Evolutionary conservation across 2,888 invertebrate species (phyloP), one percentile per base, ranked within the genome.

Genomic region (Zeuzera pyrina): DNA sequence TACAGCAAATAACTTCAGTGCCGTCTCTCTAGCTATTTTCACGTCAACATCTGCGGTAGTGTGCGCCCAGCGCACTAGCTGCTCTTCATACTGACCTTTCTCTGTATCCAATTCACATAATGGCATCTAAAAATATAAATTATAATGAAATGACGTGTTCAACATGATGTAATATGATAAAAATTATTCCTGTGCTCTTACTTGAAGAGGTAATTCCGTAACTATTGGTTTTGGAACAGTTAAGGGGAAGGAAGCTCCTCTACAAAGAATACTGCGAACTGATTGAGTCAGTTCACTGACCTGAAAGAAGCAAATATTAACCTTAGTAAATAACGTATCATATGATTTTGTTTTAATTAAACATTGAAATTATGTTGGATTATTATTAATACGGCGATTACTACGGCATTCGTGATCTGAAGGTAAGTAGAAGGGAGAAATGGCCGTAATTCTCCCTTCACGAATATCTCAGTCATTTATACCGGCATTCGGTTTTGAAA

Each of bases 1-100:
- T 70, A 97, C 93, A 27, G 94, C 94, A 79, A 97, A 97, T 28
- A 96, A 71, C 71, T 94, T 95, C 45, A 97, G 87, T n/a, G 95
- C 88, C 3, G 91, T 88, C 60, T 95, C 92, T 41, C 91, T 88
- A 1, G 89, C 85, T 12, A 85, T 71, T 63, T 89, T 90, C n/a
- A 89, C 87, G 8, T 88, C 85, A 15, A 89, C 88, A 2, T 88
- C 86, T 1, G 86, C 68, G 1, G 85, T 76, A 48, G 89, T 84
- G 43, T 86, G 86, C 15, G 88, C 86, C 70, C 89, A 86, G 2
- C 89, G 86, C 43, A 89, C 86, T 21, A 93, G 51, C 42, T 86
- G 85, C 52, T 93, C 92, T 81, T 97, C 97, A 43, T 92, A 84
- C 45, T 89, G 87, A 1, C 91, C 87, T 66, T 95, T 95, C 57